phyloP scores from a whole-genome alignment of 2,113 vertebrate genomes.

The Octodon degus region DNA sequence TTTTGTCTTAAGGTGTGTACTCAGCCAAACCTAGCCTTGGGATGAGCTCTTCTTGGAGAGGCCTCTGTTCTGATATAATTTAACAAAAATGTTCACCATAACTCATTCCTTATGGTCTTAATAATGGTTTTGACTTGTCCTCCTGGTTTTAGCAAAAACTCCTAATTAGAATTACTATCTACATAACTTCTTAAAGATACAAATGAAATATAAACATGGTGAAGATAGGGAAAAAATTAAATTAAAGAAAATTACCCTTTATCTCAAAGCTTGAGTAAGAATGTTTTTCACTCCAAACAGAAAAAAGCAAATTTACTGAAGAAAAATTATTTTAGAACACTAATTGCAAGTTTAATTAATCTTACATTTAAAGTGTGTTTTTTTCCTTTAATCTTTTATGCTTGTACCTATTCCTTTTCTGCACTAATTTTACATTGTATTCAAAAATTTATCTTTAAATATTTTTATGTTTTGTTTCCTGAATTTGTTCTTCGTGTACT shows the following conservation, averaged over 20 bases:
- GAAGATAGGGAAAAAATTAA: not conserved
- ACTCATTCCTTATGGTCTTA: not conserved
- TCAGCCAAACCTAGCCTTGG: not conserved
- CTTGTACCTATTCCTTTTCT: not conserved
- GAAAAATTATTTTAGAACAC: not conserved
- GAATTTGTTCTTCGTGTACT: not conserved
- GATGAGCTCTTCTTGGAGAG: too few relatives aligned
- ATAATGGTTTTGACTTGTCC: not conserved
- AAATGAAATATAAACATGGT: not conserved
- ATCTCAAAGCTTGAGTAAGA: not conserved
- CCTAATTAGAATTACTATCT: not conserved
- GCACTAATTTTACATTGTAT: not conserved
- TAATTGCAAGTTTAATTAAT: not conserved
- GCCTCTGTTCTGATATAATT: not conserved
- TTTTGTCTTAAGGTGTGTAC: not conserved
- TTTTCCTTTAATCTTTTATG: not conserved
- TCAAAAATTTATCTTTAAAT: not conserved
- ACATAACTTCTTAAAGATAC: not conserved
- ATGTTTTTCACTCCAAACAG: not conserved
- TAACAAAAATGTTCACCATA: not conserved
- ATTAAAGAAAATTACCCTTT: not conserved
- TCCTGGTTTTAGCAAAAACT: not conserved
- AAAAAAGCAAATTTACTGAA: not conserved
- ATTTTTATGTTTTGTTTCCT: not conserved
- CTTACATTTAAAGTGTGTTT: not conserved